phyloP scores from a whole-genome alignment of 1,140 invertebrate species.

The Habropoda laboriosa region DNA sequence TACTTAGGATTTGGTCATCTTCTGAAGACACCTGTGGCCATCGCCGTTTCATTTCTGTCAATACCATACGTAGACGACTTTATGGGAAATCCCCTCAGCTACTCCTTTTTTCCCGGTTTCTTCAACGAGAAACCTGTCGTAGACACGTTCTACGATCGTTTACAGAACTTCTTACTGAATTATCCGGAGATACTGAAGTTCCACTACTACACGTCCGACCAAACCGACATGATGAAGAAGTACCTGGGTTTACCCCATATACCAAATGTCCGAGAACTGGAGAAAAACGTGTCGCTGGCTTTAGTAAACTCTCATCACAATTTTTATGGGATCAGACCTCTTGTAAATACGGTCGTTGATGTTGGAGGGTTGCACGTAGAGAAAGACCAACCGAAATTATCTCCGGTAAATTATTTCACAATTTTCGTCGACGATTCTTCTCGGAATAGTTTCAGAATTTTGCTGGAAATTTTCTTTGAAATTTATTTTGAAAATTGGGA shows the following conservation, averaged over 20 bases:
- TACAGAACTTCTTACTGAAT: slow-evolving; percentile 79
- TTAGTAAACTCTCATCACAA: slow-evolving; percentile 83
- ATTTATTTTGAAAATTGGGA: too few species aligned
- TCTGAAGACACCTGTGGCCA: slow-evolving; percentile 83
- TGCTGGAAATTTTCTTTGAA: too few species aligned
- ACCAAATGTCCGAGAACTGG: slow-evolving; percentile 74
- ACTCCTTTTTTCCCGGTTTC: slow-evolving; percentile 83
- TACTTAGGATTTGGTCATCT: slow-evolving; percentile 83
- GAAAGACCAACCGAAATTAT: slow-evolving; percentile 46
- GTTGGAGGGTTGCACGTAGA: slow-evolving; percentile 83
- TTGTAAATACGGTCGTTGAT: slow-evolving; percentile 81
- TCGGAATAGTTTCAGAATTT: too few species aligned
- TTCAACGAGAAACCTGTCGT: slow-evolving; percentile 82
- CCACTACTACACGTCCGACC: slow-evolving; percentile 61
- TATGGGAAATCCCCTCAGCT: slow-evolving; percentile 84
- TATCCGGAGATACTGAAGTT: slow-evolving; percentile 50
- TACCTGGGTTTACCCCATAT: slow-evolving; percentile 75
- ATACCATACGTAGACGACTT: slow-evolving; percentile 84
- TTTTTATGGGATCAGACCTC: slow-evolving; percentile 79
- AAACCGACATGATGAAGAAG: slow-evolving; percentile 71
- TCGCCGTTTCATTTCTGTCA: slow-evolving; percentile 82
- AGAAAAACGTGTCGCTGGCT: slow-evolving; percentile 80
- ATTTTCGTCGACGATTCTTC: too few species aligned
- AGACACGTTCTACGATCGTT: slow-evolving; percentile 83
- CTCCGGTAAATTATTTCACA: slow-evolving; percentile 42